These are phyloP conservation scores for Lycocerus yunnanus DNA, from an alignment of 2,888 invertebrate species.

Conservation along the genomic window DNA sequence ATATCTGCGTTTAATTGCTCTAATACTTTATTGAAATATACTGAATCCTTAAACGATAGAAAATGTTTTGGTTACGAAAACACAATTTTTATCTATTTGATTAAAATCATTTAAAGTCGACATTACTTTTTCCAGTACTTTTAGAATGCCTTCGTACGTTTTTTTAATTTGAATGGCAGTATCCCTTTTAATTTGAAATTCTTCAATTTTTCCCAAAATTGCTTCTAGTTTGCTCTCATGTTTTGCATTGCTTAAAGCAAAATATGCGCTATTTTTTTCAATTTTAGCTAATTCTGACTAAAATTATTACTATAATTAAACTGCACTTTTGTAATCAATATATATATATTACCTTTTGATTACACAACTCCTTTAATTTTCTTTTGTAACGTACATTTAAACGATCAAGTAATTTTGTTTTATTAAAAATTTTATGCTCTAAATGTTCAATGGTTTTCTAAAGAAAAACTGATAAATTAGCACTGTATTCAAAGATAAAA, in stretches of 20 bases:
- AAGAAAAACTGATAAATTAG: conserved; percentile 33
- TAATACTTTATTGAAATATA: conserved; percentile 67
- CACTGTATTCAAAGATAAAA: conserved; percentile 5
- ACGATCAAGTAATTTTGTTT: conserved; percentile 65
- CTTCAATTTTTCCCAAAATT: conserved; percentile 66
- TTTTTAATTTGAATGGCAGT: conserved; percentile 67
- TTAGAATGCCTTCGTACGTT: conserved; percentile 65
- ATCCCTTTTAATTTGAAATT: conserved; percentile 65
- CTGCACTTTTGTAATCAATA: conserved; percentile 48
- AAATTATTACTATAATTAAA: not conserved
- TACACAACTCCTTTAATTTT: conserved; percentile 63
- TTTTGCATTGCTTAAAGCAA: not conserved
- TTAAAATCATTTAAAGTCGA: not conserved
- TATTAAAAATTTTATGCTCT: conserved; percentile 65
- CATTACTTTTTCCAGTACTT: conserved; percentile 66
- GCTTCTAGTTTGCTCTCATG: conserved; percentile 60
- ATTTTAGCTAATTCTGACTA: not conserved
- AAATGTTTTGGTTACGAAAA: not conserved
- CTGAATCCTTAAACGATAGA: conserved; percentile 61
- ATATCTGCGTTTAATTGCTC: conserved; percentile 63
- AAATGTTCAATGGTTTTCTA: conserved; percentile 65
- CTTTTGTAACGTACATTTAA: conserved; percentile 64
- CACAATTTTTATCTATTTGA: not conserved
- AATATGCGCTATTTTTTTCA: not conserved
- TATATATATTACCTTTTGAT: conserved; percentile 59